Evolutionary conservation across 2,888 invertebrate species (phyloP), one percentile per base, ranked within the genome.

Genomic region (Parasteatoda lunata): DNA sequence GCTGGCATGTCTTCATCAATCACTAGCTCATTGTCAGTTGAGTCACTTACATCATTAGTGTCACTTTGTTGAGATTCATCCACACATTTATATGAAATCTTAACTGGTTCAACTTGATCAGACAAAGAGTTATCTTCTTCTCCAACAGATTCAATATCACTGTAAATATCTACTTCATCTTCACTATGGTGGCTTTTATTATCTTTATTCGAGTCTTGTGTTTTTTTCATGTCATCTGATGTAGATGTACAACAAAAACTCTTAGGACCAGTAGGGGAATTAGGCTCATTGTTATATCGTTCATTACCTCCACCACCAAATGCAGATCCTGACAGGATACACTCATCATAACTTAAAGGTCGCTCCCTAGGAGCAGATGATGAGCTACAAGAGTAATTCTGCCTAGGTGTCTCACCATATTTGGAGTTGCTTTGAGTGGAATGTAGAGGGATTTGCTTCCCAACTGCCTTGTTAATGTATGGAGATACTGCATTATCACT

Each of bases 91-190:
- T 91, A 90, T 3, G 91, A 90, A 30, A 91, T 91, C 87, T 91
- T 92, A 73, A 92, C 4, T 91, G 90, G 3, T 91, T 91, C 85
- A 91, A 92, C 77, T 91, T 91, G 45, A 91, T 88, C 0, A 91
- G 90, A 82, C 91, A 91, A 54, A n/a, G 65, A 71, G 30, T 77
- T 71, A 0, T 91, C 91, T 15, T 91, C 91, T 69, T 89, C 90
- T 0, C 91, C 91, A 1, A 91, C 91, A 73, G 69, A 89, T 90
- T 94, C 94, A 70, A 94, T 94, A 89, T 94, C 94, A 89, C 94
- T 94, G 90, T 94, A 95, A 89, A 94, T 93, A 90, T 94, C 94
- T 65, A 94, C 92, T 88, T 94, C 94, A 66, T 92, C 91, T 68
- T 89, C 89, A 82, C 88, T 89, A 8, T 88, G 88, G 15, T 82